phyloP scores from a whole-genome alignment of 2,888 invertebrate species.

The Oasisia sp. region DNA sequence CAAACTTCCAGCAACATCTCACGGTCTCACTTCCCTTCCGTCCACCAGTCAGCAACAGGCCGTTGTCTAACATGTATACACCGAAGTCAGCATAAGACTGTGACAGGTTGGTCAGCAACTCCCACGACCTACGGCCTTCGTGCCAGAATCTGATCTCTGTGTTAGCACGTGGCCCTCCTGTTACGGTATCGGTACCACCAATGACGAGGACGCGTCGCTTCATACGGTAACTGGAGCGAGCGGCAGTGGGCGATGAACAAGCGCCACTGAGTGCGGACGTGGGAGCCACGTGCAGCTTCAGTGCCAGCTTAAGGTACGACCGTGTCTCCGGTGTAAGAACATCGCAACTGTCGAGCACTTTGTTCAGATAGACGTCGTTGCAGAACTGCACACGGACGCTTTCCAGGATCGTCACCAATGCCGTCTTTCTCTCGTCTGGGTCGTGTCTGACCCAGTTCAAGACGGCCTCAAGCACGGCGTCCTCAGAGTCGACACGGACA shows the following conservation, averaged over 20 bases:
- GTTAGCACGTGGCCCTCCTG: slow-evolving; percentile 32
- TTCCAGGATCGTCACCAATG: slow-evolving; percentile 23
- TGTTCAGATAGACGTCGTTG: slow-evolving; percentile 32
- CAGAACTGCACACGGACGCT: slow-evolving; percentile 36
- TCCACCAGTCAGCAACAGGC: slow-evolving; percentile 37
- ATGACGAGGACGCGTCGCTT: slow-evolving; percentile 22
- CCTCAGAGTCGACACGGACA: slow-evolving; percentile 34
- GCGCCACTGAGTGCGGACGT: slow-evolving; percentile 34
- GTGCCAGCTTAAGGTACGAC: slow-evolving; percentile 20
- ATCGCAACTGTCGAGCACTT: slow-evolving; percentile 27
- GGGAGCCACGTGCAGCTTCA: slow-evolving; percentile 32
- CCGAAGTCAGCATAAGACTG: neutral
- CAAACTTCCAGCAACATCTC: slow-evolving; percentile 36
- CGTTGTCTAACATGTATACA: slow-evolving; percentile 18
- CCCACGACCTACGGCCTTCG: slow-evolving; percentile 33
- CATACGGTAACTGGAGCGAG: slow-evolving; percentile 24
- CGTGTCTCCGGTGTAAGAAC: slow-evolving; percentile 18
- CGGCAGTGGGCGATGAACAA: slow-evolving; percentile 27
- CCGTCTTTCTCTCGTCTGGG: slow-evolving; percentile 18
- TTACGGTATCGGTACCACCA: slow-evolving; percentile 33
- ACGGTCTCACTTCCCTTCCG: slow-evolving; percentile 32
- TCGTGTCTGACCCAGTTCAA: slow-evolving; percentile 31
- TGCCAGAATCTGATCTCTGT: slow-evolving; percentile 35
- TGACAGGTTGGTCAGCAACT: slow-evolving; percentile 36
- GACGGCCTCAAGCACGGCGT: slow-evolving; percentile 38